These are phyloP conservation scores for Ceraclea dissimilis DNA, from an alignment of 2,888 invertebrate species.

Conservation along the genomic window DNA sequence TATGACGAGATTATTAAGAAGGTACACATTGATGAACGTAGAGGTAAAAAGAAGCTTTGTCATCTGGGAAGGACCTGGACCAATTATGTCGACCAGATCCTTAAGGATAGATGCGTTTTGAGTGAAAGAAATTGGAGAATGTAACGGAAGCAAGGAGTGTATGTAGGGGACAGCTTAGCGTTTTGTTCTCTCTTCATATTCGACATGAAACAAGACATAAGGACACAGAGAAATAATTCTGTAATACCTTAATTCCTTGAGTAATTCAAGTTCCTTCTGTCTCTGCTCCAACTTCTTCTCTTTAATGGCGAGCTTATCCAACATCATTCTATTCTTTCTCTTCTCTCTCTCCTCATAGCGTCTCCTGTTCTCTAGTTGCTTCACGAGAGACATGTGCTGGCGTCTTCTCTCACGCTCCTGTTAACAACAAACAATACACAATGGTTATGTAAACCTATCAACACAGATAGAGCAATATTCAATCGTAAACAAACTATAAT, in stretches of 20 bases:
- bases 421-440: slow-evolving; percentile 12
- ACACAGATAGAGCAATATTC: too few species aligned
- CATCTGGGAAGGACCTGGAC: too few species aligned
- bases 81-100: too few species aligned
- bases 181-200: too few species aligned
- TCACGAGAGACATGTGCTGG: slow-evolving; percentile 84
- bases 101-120: too few species aligned
- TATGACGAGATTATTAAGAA: too few species aligned
- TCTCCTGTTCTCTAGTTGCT: slow-evolving; percentile 78
- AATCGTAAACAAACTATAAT: too few species aligned
- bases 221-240: not conserved
- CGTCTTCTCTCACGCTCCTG: slow-evolving; percentile 83
- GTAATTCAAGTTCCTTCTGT: slow-evolving; percentile 60
- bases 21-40: too few species aligned
- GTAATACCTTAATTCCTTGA: slow-evolving; percentile 54
- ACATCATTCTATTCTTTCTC: slow-evolving; percentile 65
- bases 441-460: not conserved
- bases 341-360: slow-evolving; percentile 80
- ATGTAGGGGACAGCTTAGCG: too few species aligned
- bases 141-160: too few species aligned
- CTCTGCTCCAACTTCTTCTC: slow-evolving; percentile 75
- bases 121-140: too few species aligned
- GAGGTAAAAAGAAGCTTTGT: too few species aligned
- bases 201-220: not conserved
- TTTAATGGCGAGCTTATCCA: slow-evolving; percentile 77